Evolutionary conservation across 2,888 invertebrate species (phyloP).

Genomic region (Orchestes rusci): DNA sequence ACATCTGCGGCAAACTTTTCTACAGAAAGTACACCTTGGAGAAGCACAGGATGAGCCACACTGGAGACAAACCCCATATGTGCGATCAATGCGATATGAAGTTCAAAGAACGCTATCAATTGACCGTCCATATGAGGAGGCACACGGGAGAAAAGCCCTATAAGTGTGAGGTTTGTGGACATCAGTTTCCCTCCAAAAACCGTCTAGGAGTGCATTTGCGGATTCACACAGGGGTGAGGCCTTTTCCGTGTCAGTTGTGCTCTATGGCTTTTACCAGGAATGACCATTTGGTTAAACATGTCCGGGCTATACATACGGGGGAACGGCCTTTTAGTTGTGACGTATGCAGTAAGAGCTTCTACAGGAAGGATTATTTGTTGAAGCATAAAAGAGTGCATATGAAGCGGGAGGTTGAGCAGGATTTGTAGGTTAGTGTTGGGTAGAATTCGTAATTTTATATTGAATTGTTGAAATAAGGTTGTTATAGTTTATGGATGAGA

Average conservation of each 20-base stretch:
- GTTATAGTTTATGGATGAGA: too few relatives aligned
- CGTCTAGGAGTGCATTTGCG: slow-evolving; percentile 26
- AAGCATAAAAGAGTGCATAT: slow-evolving; percentile 14
- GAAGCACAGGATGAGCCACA: slow-evolving; percentile 21
- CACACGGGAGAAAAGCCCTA: slow-evolving; percentile 23
- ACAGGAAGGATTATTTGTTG: slow-evolving; percentile 21
- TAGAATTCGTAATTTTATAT: too few relatives aligned
- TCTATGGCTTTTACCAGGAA: slow-evolving; percentile 35
- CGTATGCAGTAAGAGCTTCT: slow-evolving; percentile 33
- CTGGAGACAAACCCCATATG: slow-evolving; percentile 19
- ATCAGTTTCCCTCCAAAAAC: slow-evolving; percentile 18
- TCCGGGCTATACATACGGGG: slow-evolving; percentile 35
- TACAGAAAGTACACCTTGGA: slow-evolving; percentile 18
- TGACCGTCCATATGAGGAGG: slow-evolving; percentile 17
- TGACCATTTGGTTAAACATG: slow-evolving; percentile 34
- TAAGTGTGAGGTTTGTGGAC: slow-evolving; percentile 16
- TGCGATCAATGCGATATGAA: slow-evolving; percentile 19
- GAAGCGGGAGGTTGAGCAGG: neutral
- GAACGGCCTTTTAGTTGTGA: slow-evolving; percentile 40
- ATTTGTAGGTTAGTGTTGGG: too few relatives aligned
- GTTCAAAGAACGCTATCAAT: slow-evolving; percentile 22
- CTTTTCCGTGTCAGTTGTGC: slow-evolving; percentile 35
- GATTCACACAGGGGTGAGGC: slow-evolving; percentile 36
- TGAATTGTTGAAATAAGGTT: too few relatives aligned
- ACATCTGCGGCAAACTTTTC: slow-evolving; percentile 22